Percentiles rank a stretch among this genome's conserved stretches.
Evolutionary conservation across 92 coral and sea anemone genomes (phyloP).

Genomic region (Zoanthus sociatus): DNA sequence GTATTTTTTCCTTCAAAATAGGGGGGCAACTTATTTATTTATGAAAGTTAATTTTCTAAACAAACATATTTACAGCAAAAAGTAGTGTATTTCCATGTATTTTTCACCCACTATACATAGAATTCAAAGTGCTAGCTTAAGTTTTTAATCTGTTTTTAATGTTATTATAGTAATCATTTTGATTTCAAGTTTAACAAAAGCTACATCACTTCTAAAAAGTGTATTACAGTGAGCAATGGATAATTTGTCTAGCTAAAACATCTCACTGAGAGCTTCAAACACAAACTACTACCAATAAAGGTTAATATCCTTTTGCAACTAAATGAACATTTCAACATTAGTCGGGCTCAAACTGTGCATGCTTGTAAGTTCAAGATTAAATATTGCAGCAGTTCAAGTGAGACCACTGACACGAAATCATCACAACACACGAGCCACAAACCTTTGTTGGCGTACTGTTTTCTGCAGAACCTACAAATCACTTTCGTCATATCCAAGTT

Average conservation of each 20-base stretch:
- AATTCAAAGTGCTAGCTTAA: background rate
- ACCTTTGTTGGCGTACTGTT: conserved; percentile 48
- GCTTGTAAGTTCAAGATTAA: conserved; percentile 36
- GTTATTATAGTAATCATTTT: background rate
- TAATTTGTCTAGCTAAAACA: conserved; percentile 33
- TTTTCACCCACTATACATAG: too few species aligned
- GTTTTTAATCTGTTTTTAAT: background rate
- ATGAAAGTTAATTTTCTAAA: too few species aligned
- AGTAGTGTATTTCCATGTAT: too few species aligned
- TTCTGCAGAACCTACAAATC: conserved; percentile 51
- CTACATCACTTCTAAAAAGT: background rate
- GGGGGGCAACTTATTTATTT: too few species aligned
- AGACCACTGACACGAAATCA: conserved; percentile 20
- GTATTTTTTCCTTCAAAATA: too few species aligned
- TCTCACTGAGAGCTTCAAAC: conserved; percentile 42
- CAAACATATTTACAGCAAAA: too few species aligned
- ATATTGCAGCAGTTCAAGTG: background rate
- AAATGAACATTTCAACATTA: background rate
- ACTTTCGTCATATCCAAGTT: conserved; percentile 49
- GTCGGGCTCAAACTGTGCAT: conserved; percentile 17
- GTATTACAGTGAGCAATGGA: conserved; percentile 9
- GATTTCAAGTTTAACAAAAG: background rate
- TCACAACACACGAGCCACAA: conserved; percentile 41
- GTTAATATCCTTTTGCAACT: background rate
- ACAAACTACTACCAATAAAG: conserved; percentile 41